Conservation (phyloP, 2,888 invertebrate genomes). For the Xestia sexstrigata region DNA sequence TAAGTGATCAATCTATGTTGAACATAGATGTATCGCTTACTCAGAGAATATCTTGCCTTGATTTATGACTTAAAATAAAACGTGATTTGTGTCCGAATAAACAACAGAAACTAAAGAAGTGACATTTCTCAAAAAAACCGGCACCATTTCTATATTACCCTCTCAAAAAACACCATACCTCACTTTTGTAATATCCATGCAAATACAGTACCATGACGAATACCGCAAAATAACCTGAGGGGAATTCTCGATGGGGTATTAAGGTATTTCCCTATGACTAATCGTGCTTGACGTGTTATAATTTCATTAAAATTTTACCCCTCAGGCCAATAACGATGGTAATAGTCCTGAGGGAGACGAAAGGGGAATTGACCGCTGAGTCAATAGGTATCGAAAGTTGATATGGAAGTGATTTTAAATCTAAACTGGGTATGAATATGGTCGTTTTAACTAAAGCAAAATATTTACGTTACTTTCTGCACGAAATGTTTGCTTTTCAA, state of each 20-base stretch:
- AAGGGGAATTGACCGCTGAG: conserved; percentile 20
- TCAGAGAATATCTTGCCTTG: conserved; percentile 13
- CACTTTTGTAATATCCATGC: conserved; percentile 45
- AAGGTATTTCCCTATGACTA: conserved; percentile 67
- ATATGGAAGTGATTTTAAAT: conserved; percentile 16
- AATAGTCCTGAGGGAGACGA: conserved; percentile 32
- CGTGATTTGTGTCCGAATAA: background rate
- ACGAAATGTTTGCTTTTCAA: too few relatives aligned
- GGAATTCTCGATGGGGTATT: conserved; percentile 44
- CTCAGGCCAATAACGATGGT: conserved; percentile 34
- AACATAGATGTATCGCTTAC: conserved; percentile 25
- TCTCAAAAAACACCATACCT: conserved; percentile 6
- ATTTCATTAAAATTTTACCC: conserved; percentile 60
- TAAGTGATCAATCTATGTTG: too few relatives aligned
- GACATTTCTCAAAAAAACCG: background rate
- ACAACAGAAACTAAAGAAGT: background rate
- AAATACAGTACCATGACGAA: conserved; percentile 41
- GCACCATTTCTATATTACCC: background rate
- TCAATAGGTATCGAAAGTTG: conserved; percentile 10
- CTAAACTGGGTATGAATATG: background rate
- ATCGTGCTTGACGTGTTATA: conserved; percentile 57
- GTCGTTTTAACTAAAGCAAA: background rate
- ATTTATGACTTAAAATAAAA: conserved; percentile 25
- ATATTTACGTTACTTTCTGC: background rate
- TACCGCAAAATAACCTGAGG: conserved; percentile 31